Evolutionary conservation across 2,113 vertebrate species (phyloP).

Genomic region (Myrmophylax atrothorax): DNA sequence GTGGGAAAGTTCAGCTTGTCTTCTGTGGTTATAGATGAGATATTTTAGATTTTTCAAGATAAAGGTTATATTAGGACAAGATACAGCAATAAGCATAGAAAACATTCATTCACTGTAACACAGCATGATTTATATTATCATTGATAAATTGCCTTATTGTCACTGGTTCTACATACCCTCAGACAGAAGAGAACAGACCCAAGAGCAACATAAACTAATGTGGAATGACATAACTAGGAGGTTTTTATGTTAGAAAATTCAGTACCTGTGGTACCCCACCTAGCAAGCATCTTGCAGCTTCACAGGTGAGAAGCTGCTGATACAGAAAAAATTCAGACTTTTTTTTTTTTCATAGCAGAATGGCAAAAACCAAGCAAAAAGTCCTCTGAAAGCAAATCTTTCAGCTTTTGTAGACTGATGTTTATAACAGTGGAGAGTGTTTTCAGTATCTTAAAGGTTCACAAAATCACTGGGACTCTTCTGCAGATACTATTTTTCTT

Average conservation of each 20-base stretch:
- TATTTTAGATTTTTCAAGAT: conserved; percentile 2
- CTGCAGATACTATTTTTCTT: background rate
- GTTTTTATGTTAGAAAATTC: background rate
- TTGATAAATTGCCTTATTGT: background rate
- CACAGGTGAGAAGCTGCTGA: background rate
- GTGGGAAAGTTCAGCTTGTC: conserved; percentile 39
- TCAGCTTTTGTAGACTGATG: background rate
- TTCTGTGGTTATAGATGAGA: conserved; percentile 3
- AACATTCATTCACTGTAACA: background rate
- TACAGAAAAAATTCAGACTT: background rate
- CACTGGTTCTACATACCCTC: background rate
- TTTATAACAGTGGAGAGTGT: background rate
- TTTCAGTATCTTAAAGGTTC: background rate
- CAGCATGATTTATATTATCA: background rate
- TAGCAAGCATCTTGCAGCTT: background rate
- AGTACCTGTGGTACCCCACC: background rate
- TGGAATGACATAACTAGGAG: background rate
- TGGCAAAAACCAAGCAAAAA: background rate
- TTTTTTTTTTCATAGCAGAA: background rate
- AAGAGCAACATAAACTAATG: background rate
- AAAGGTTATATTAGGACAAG: conserved; percentile 18
- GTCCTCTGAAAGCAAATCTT: background rate
- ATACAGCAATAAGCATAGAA: background rate
- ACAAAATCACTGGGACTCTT: background rate
- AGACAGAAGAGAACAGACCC: background rate